Evolutionary conservation across 2,888 invertebrate genomes (phyloP).

Genomic region (Emmelina monodactyla): DNA sequence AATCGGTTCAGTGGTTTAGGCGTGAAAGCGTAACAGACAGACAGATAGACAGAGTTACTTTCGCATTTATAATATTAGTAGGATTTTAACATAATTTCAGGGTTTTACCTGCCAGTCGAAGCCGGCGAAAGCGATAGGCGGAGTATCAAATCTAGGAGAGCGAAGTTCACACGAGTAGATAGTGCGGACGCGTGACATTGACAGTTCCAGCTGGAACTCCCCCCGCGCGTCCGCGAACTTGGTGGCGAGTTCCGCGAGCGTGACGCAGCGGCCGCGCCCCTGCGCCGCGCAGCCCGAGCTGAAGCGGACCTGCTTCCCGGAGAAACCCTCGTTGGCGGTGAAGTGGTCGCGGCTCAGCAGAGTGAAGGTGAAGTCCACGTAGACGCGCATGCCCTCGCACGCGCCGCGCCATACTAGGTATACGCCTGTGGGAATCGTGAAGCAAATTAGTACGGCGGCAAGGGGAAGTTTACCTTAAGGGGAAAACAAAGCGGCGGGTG

Average conservation of each 20-base stretch:
- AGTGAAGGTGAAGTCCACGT: constrained; percentile 83
- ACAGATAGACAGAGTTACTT: too few species aligned
- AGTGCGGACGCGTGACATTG: constrained; percentile 77
- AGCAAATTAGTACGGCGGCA: neutral
- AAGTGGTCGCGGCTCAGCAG: constrained; percentile 83
- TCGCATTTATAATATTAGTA: too few species aligned
- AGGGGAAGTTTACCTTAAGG: neutral
- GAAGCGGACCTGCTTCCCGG: constrained; percentile 76
- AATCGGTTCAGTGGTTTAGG: too few species aligned
- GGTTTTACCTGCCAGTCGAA: constrained; percentile 83
- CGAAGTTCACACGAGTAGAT: constrained; percentile 77
- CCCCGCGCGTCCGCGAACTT: constrained; percentile 82
- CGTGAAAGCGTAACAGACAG: too few species aligned
- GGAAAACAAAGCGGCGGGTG: too few species aligned
- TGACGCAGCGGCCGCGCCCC: constrained; percentile 76
- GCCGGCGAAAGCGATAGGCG: constrained; percentile 77
- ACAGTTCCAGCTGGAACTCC: constrained; percentile 81
- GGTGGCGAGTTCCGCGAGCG: constrained; percentile 73
- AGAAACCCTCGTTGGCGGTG: constrained; percentile 81
- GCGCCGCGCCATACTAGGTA: constrained; percentile 81
- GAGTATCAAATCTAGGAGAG: constrained; percentile 63
- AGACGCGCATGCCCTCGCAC: constrained; percentile 77
- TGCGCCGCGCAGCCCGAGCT: constrained; percentile 75
- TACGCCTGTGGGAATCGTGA: constrained; percentile 66
- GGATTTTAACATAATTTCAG: too few species aligned